phyloP scores from a whole-genome alignment of 1,140 invertebrate species.

The Penaeus chinensis region DNA sequence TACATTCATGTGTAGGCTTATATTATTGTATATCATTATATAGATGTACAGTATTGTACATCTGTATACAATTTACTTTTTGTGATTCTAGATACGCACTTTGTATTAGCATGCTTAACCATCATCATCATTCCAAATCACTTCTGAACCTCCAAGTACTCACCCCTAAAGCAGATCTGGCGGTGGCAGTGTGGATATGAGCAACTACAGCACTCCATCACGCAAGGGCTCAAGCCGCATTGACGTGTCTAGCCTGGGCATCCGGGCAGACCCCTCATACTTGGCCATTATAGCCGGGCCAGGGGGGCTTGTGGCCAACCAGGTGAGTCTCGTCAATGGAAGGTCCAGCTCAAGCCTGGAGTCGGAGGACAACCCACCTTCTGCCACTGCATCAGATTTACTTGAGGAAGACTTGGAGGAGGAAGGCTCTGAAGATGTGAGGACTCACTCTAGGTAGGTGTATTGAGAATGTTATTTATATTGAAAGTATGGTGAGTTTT shows the following conservation, averaged over 20 bases:
- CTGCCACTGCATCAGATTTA: slow-evolving; percentile 54
- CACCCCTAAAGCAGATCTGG: slow-evolving; percentile 35
- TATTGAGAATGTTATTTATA: background rate
- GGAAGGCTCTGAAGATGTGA: slow-evolving; percentile 44
- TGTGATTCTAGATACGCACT: too few relatives aligned
- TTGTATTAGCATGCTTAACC: background rate
- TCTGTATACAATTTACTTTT: too few relatives aligned
- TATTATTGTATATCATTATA: too few relatives aligned
- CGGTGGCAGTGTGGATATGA: slow-evolving; percentile 55
- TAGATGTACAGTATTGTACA: too few relatives aligned
- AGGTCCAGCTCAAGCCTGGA: slow-evolving; percentile 62
- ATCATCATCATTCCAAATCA: too few relatives aligned
- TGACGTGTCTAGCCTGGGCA: slow-evolving; percentile 55
- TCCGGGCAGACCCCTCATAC: slow-evolving; percentile 78
- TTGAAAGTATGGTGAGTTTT: too few relatives aligned
- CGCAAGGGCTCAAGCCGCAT: slow-evolving; percentile 49
- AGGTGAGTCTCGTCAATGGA: slow-evolving; percentile 56
- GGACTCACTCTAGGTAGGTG: slow-evolving; percentile 44
- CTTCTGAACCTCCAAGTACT: background rate
- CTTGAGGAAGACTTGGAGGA: slow-evolving; percentile 57
- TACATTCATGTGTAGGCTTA: too few relatives aligned
- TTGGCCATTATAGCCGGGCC: slow-evolving; percentile 83
- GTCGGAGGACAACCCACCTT: slow-evolving; percentile 60
- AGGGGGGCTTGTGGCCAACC: slow-evolving; percentile 67
- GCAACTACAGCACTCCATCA: slow-evolving; percentile 49